Conservation (phyloP, 2,888 invertebrate species). For the Heliconius charithonia region DNA sequence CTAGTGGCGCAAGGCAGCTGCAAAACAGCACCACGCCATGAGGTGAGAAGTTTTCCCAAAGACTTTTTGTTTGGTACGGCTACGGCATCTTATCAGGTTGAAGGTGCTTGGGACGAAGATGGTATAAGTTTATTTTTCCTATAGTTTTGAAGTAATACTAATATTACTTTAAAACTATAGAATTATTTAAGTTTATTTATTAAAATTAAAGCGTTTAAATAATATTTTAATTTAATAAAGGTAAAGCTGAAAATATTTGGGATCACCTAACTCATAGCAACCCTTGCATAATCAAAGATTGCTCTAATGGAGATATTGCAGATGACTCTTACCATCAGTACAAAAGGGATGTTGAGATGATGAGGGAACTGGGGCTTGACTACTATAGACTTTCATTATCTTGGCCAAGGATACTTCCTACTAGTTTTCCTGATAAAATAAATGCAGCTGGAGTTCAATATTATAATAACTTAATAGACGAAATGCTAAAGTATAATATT, state of each 20-base stretch:
- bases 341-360: conserved; percentile 72
- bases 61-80: conserved; percentile 54
- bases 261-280: conserved; percentile 77
- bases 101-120: conserved; percentile 59
- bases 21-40: conserved; percentile 23
- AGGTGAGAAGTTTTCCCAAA: conserved; percentile 50
- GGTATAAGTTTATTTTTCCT: conserved; percentile 46
- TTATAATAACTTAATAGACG: conserved; percentile 71
- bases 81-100: conserved; percentile 58
- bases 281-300: conserved; percentile 73
- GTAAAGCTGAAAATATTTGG: conserved; percentile 83
- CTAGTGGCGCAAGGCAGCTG: conserved; percentile 43
- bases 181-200: neutral
- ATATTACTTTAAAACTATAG: neutral
- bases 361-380: conserved; percentile 65
- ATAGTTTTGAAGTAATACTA: no score
- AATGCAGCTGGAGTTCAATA: conserved; percentile 68
- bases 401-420: conserved; percentile 85
- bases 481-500: conserved; percentile 79
- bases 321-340: conserved; percentile 83
- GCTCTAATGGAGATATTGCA: conserved; percentile 81
- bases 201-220: neutral
- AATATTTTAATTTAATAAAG: conserved; percentile 48
- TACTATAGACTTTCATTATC: conserved; percentile 82
- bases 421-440: conserved; percentile 71